phyloP scores from a whole-genome alignment of 2,113 vertebrate genomes.

The Pseudolaguvia tuberculata region DNA sequence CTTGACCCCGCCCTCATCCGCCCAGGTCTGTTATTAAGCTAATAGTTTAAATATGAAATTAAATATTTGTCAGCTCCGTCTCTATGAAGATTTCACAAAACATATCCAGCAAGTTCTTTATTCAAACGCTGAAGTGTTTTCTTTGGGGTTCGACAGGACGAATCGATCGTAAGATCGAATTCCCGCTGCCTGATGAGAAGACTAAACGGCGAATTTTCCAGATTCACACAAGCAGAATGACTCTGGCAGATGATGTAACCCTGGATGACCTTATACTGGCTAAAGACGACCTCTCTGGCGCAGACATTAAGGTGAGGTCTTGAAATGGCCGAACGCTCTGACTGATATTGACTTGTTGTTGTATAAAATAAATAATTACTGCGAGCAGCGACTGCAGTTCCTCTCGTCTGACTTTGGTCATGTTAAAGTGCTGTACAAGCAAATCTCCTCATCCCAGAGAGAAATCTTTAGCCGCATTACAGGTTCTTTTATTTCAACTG shows the following conservation, averaged over 20 bases:
- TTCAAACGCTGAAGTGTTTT: neutral
- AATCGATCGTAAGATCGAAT: slow-evolving; percentile 96
- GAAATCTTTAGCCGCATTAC: neutral
- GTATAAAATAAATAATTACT: too few species aligned
- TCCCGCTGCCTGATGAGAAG: slow-evolving; percentile 94
- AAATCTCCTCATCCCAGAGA: too few species aligned
- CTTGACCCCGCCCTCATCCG: slow-evolving; percentile 94
- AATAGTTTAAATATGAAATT: neutral
- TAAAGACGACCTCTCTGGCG: slow-evolving; percentile 95
- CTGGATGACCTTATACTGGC: slow-evolving; percentile 94
- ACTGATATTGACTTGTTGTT: too few species aligned
- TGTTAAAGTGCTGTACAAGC: neutral
- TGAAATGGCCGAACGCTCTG: too few species aligned
- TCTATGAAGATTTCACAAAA: neutral
- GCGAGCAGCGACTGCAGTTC: neutral
- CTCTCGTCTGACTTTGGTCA: neutral
- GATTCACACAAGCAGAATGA: slow-evolving; percentile 98
- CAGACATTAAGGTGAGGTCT: slow-evolving; percentile 87
- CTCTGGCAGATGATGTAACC: slow-evolving; percentile 84
- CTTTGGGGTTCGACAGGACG: slow-evolving; percentile 69
- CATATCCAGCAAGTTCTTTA: neutral
- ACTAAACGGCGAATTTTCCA: slow-evolving; percentile 96
- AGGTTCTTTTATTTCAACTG: neutral
- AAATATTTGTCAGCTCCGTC: neutral
- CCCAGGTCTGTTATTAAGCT: slow-evolving; percentile 71